Evolutionary conservation across 2,113 vertebrate genomes (phyloP).

Genomic region (Scolopax mira): DNA sequence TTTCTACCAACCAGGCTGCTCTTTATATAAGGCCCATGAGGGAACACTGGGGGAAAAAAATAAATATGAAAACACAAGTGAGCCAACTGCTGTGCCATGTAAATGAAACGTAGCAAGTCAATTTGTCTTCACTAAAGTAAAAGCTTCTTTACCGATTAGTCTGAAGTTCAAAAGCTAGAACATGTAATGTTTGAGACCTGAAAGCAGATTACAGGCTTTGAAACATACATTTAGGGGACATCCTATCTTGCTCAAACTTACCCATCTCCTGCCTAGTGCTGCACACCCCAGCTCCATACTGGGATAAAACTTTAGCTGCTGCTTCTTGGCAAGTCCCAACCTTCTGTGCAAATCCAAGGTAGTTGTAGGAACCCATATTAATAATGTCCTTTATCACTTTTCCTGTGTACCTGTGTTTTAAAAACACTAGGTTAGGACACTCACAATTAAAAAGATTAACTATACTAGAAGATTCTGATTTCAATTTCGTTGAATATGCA

Average conservation of each 20-base stretch:
- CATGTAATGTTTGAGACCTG: not conserved
- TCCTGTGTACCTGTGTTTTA: constrained; percentile 85
- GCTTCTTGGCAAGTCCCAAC: constrained; percentile 83
- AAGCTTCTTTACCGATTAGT: not conserved
- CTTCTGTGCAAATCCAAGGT: constrained; percentile 94
- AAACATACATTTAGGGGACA: not conserved
- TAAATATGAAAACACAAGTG: not conserved
- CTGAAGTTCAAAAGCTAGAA: not conserved
- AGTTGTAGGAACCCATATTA: constrained; percentile 99
- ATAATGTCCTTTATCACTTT: constrained; percentile 89
- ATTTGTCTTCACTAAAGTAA: not conserved
- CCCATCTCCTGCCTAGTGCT: constrained; percentile 94
- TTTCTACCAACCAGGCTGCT: not conserved
- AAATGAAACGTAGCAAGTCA: not conserved
- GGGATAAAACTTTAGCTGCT: constrained; percentile 75
- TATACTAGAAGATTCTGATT: not conserved
- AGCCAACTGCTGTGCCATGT: not conserved
- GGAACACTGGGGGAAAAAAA: not conserved
- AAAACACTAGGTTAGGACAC: constrained; percentile 29
- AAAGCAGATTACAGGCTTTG: not conserved
- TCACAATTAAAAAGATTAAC: not conserved
- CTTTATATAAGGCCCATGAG: not conserved
- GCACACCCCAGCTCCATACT: constrained; percentile 88
- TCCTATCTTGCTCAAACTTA: constrained; percentile 59
- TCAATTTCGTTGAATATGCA: not conserved